Percentiles rank a stretch among this genome's conserved stretches.
phyloP scores from a whole-genome alignment of 2,888 invertebrate genomes.

The Sinohyriopsis cumingii region DNA sequence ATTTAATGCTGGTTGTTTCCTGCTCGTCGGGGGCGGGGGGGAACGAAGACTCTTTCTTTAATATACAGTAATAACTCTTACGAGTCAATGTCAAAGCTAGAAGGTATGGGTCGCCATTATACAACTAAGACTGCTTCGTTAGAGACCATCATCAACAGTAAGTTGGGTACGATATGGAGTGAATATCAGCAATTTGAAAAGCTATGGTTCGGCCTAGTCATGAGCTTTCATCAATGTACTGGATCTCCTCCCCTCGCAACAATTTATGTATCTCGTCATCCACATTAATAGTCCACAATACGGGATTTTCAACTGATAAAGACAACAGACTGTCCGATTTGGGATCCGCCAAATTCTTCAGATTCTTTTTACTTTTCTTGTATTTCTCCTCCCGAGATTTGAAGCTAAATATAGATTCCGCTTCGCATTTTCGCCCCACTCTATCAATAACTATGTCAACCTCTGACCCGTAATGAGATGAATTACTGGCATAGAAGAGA shows the following conservation, averaged over 20 bases:
- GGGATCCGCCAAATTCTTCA: constrained; percentile 3
- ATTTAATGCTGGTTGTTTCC: too few species aligned
- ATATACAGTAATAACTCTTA: too few species aligned
- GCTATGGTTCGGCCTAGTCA: too few species aligned
- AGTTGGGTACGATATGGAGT: too few species aligned
- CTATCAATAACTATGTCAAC: constrained; percentile 24
- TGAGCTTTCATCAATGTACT: constrained; percentile 32
- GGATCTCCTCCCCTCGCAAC: constrained; percentile 27
- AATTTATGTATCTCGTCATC: constrained; percentile 36
- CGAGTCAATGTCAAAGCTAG: too few species aligned
- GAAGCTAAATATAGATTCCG: constrained; percentile 11
- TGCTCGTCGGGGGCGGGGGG: too few species aligned
- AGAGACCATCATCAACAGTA: too few species aligned
- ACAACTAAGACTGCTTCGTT: too few species aligned
- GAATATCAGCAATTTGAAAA: too few species aligned
- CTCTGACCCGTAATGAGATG: constrained; percentile 24
- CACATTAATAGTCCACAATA: constrained; percentile 28
- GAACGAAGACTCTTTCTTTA: too few species aligned
- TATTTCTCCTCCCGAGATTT: constrained; percentile 7
- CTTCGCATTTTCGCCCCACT: constrained; percentile 16
- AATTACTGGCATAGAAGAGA: constrained; percentile 30
- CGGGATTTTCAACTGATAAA: constrained; percentile 7
- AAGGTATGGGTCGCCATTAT: too few species aligned
- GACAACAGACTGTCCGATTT: constrained; percentile 6
- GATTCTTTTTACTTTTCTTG: constrained; percentile 16